Percentiles rank a stretch among this genome's conserved stretches.
Conservation (phyloP, 2,113 vertebrate species). For the Heptranchias perlo region DNA sequence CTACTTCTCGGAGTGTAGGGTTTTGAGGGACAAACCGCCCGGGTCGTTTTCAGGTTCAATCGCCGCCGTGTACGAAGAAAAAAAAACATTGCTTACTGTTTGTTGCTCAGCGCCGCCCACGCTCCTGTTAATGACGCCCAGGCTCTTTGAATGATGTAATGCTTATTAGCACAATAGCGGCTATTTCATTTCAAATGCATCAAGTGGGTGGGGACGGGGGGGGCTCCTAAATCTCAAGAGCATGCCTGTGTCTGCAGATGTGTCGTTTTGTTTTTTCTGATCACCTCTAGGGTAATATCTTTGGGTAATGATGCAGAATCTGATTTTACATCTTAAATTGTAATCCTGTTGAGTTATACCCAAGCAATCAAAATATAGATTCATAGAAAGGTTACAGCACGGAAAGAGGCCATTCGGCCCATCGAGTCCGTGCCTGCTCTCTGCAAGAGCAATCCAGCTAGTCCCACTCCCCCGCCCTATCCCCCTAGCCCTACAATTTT, state of each 20-base stretch:
- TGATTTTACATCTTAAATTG: background rate
- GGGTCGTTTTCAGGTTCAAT: background rate
- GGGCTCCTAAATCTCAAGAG: background rate
- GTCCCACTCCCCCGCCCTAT: no score
- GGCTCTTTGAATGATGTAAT: background rate
- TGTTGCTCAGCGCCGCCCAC: conserved; percentile 1
- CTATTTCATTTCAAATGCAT: background rate
- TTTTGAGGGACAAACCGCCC: background rate
- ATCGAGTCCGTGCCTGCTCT: no score
- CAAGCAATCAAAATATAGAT: background rate
- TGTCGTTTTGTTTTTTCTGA: background rate
- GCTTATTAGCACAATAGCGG: background rate
- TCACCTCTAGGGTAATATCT: background rate
- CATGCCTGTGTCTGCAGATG: background rate
- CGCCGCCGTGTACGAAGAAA: background rate
- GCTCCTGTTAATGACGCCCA: background rate
- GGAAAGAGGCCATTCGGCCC: no score
- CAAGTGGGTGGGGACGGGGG: no score
- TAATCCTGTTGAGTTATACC: background rate
- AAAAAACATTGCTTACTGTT: background rate
- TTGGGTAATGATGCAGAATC: background rate
- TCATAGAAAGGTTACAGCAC: no score
- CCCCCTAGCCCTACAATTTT: no score
- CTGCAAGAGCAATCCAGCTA: no score
- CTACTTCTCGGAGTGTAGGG: background rate